Evolutionary conservation across 2,797 vertebrate genomes (phyloP).

Genomic region (Phrynocephalus forsythii): DNA sequence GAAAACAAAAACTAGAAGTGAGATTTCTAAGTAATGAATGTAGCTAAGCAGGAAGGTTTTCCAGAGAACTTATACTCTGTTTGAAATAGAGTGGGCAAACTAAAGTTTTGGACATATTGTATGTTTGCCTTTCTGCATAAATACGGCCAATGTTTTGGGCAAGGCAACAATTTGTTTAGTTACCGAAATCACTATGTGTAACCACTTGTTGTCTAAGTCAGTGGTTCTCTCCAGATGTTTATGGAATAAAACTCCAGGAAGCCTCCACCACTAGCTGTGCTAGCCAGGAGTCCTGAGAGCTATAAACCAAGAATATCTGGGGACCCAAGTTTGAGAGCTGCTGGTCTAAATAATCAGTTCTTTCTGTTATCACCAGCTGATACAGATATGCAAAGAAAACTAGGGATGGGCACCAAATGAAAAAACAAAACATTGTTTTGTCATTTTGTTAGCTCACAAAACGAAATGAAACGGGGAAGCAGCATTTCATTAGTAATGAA

Average conservation of each 20-base stretch:
- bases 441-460: no score
- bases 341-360: neutral
- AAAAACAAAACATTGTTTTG: no score
- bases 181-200: neutral
- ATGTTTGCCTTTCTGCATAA: neutral
- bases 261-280: no score
- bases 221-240: no score
- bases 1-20: no score
- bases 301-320: no score
- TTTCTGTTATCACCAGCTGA: neutral
- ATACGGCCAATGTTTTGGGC: neutral
- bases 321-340: no score
- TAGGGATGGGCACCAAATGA: no score
- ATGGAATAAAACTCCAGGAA: no score
- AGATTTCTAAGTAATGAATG: neutral
- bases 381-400: neutral
- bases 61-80: conserved; percentile 26
- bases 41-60: conserved; percentile 52
- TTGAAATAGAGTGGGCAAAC: conserved; percentile 5
- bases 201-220: neutral
- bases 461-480: no score
- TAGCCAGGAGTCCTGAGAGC: no score
- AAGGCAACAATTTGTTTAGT: neutral
- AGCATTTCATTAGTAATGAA: neutral
- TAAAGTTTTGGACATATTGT: conserved; percentile 1